Percentiles rank a stretch among this genome's conserved stretches.
Conservation (phyloP, 2,113 vertebrate species). For the Lonchura striata region DNA sequence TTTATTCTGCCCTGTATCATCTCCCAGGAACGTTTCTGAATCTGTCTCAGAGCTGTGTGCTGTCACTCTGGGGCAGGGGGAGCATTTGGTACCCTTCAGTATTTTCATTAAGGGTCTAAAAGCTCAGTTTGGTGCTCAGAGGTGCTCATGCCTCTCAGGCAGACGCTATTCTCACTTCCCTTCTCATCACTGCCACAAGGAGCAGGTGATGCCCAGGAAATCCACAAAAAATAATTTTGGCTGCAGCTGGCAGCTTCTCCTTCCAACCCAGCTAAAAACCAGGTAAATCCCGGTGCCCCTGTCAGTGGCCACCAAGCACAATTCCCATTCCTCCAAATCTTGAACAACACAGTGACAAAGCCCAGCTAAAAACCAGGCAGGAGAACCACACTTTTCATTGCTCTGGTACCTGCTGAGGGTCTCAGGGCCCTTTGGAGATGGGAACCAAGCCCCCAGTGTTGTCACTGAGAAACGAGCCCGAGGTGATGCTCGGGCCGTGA, state of each 20-base stretch:
- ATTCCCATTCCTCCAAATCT: neutral
- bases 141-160: neutral
- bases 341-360: neutral
- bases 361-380: neutral
- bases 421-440: neutral
- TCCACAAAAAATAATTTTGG: neutral
- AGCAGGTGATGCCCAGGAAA: neutral
- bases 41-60: neutral
- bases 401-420: neutral
- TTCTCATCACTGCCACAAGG: neutral
- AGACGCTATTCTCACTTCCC: neutral
- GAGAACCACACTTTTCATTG: fast-evolving
- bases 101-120: neutral
- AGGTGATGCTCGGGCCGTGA: neutral
- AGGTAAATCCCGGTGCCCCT: neutral
- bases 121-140: neutral
- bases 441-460: neutral
- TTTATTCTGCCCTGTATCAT: neutral
- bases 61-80: neutral
- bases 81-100: neutral
- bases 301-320: neutral
- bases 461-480: fast-evolving
- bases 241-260: neutral
- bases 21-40: neutral
- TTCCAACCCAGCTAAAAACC: neutral